Base-by-base conservation (phyloP, 2,888 invertebrate genomes). In the Nomada hirtipes region DNA sequence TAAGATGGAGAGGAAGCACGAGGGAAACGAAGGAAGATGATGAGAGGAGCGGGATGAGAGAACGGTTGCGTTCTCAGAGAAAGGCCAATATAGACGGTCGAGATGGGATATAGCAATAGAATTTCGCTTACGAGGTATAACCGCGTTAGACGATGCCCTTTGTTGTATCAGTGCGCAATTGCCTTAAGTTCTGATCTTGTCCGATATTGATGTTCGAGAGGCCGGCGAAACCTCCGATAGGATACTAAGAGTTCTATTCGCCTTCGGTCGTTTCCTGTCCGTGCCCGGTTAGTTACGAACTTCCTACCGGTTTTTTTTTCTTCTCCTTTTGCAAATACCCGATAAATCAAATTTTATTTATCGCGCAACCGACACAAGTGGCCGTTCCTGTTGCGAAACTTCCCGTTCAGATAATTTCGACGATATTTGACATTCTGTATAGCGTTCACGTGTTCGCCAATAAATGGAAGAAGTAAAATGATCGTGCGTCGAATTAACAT, bases 101-200 rank as follows among this genome's bases (percentile, higher is more conserved):
- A 88, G 90, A 91, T 90, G 88, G 88, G 89, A 91, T 90, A 89
- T 89, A 90, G 89, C 90, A 89, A 91, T 89, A 88, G 87, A 91
- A 89, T 91, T 91, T 89, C 91, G 89, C 88, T 90, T 89, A 90
- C 86, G 88, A 86, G 86, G 87, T 89, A 90, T 91, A 91, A 92
- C 89, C 89, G 86, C 86, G 90, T 92, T 91, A 91, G 88, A 84
- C 86, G 90, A 88, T 91, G 89, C 90, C 89, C 90, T 92, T 92
- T 92, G 91, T 91, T 90, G 88, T 91, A 89, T 91, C 92, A 87
- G 88, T 89, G 89, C 88, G 89, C 90, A 90, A 91, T 92, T 91
- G 92, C 89, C 86, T 91, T 88, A 90, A 91, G 90, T 90, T 91
- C 88, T 89, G 90, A 91, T 92, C 91, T 89, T 88, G 85, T 83